These are phyloP conservation scores for Prolemur simus DNA, from an alignment of 2,113 vertebrate genomes.

Conservation along the genomic window DNA sequence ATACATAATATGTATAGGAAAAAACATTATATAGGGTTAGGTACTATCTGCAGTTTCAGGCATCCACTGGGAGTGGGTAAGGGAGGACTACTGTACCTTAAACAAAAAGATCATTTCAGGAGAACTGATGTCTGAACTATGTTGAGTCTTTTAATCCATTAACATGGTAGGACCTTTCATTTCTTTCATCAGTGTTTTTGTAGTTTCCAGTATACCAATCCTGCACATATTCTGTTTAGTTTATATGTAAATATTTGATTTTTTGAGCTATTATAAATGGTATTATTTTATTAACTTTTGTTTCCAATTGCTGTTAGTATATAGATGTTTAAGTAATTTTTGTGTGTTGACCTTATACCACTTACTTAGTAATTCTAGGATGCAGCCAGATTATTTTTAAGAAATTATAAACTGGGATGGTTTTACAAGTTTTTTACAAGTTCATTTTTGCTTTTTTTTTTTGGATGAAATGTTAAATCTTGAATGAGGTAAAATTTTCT, in stretches of 20 bases:
- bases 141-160: not conserved
- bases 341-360: conserved; percentile 23
- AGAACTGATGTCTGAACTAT: not conserved
- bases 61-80: not conserved
- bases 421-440: conserved; percentile 54
- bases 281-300: not conserved
- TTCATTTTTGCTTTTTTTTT: conserved; percentile 41
- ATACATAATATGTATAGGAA: not conserved
- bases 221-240: not conserved
- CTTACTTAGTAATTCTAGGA: not conserved
- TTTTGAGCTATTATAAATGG: conserved; percentile 12
- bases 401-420: conserved; percentile 28
- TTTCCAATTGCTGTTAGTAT: not conserved
- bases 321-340: not conserved
- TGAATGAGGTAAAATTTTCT: conserved; percentile 45
- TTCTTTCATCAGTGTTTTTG: conserved; percentile 14
- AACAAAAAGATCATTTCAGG: not conserved
- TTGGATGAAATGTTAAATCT: conserved; percentile 45
- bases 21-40: not conserved
- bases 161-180: not conserved
- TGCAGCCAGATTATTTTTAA: conserved; percentile 20
- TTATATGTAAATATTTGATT: not conserved
- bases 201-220: not conserved
- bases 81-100: not conserved
- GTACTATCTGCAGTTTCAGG: not conserved